Evolutionary conservation across 2,888 invertebrate species (phyloP), one percentile per base, ranked within the genome.

Genomic region (Acronicta aceris): DNA sequence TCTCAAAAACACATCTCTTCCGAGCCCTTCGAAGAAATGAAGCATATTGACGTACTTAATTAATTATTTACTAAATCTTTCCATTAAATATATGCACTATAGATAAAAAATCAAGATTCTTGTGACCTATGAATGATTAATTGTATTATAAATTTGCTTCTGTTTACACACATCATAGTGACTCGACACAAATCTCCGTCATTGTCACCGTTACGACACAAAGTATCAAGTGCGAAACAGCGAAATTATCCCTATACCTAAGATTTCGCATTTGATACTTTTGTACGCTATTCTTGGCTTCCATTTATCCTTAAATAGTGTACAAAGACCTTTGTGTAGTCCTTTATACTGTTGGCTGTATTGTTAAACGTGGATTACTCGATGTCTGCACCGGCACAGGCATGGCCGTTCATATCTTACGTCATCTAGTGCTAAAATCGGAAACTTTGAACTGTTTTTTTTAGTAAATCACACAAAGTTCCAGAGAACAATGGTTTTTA

Each of bases 261-360:
- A 49, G 16, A 47, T 65, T 53, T 38, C 4, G 27, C 21, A 40
- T 16, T 17, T 30, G 52, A 59, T 60, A 51, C 47, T 40, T 15
- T 48, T 60, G 43, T 51, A 21, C 9, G 8, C 21, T 69, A 71
- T 71, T 52, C 42, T 45, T 65, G 45, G 51, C 41, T 47, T 51
- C 40, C 33, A 13, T 51, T 55, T 64, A 52, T 33, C 38, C 59
- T 48, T 55, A 16, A 54, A 53, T 16, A 33, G 38, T 38, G 10
- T 45, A 65, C 72, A 69, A 66, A 55, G 67, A 27, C 45, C 54
- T 69, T 60, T 71, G 67, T 52, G 7, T 42, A 10, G 33, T 52
- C 60, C 48, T 71, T 52, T 46, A 13, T 38, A 27, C n/a, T 12
- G 9, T 33, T 15, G 36, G 41, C 15, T 68, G 50, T 59, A 42